phyloP scores from a whole-genome alignment of 2,797 vertebrate species.

The Capromys pilorides region DNA sequence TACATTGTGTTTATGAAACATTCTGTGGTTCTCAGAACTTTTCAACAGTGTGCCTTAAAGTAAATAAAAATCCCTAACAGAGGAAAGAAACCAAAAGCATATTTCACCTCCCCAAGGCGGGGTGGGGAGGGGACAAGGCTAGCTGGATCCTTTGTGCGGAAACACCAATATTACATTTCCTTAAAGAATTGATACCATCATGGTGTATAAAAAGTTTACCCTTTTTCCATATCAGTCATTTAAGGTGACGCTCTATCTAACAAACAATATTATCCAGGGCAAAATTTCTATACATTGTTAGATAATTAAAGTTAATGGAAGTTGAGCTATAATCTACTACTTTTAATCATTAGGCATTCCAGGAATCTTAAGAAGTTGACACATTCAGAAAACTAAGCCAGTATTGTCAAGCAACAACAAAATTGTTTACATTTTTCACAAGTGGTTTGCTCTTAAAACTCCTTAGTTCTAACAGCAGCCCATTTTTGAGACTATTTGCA shows the following conservation, averaged over 20 bases:
- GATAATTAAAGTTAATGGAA: conserved; percentile 45
- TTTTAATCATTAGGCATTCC: conserved; percentile 41
- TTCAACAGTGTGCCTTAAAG: conserved; percentile 2
- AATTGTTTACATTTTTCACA: conserved; percentile 44
- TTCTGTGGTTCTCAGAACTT: conserved; percentile 18
- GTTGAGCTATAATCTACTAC: conserved; percentile 44
- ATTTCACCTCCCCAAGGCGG: not conserved
- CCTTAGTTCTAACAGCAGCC: not conserved
- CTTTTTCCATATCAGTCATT: conserved; percentile 38
- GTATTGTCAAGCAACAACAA: not conserved
- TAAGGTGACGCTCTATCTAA: conserved; percentile 28
- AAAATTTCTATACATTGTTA: conserved; percentile 29
- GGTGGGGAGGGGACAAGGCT: not conserved
- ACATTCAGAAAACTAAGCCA: conserved; percentile 52
- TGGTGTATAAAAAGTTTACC: conserved; percentile 2
- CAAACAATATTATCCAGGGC: not conserved
- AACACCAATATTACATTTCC: conserved; percentile 1
- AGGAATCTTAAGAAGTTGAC: not conserved
- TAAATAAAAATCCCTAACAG: not conserved
- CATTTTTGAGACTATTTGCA: not conserved
- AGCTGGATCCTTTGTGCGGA: not conserved
- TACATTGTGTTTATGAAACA: not conserved
- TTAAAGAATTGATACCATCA: not conserved
- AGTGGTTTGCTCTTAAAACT: conserved; percentile 39
- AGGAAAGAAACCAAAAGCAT: conserved; percentile 33